Evolutionary conservation across 2,113 vertebrate genomes (phyloP).

Genomic region (Pimephales promelas): DNA sequence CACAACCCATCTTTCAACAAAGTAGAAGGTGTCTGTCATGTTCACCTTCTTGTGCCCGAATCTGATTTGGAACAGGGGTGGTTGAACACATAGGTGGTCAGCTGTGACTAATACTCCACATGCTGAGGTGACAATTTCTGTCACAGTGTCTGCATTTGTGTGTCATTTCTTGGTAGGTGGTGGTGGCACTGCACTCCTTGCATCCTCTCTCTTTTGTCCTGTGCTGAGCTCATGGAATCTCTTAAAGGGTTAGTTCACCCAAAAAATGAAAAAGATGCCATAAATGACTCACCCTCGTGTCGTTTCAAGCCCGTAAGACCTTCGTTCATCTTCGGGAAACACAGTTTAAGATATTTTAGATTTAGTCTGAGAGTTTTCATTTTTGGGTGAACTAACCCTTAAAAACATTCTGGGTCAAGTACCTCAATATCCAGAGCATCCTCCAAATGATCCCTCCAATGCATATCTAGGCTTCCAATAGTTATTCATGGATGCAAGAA

Average conservation of each 20-base stretch:
- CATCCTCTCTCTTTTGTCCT: not conserved
- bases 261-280: no score
- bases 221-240: not conserved
- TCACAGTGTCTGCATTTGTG: constrained; percentile 32
- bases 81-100: constrained; percentile 28
- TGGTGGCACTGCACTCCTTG: not conserved
- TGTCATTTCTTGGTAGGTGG: constrained; percentile 22
- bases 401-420: not conserved
- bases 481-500: not conserved
- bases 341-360: no score
- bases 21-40: not conserved
- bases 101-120: constrained; percentile 38
- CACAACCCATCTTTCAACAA: not conserved
- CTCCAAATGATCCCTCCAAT: not conserved
- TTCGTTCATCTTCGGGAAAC: no score
- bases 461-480: not conserved
- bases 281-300: no score
- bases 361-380: no score
- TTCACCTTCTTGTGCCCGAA: not conserved
- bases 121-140: constrained; percentile 26
- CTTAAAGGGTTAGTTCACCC: no score
- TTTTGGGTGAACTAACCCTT: no score
- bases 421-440: not conserved
- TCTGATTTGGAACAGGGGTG: not conserved
- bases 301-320: no score